Evolutionary conservation across 2,113 vertebrate species (phyloP).

Genomic region (Tragelaphus buxtoni): DNA sequence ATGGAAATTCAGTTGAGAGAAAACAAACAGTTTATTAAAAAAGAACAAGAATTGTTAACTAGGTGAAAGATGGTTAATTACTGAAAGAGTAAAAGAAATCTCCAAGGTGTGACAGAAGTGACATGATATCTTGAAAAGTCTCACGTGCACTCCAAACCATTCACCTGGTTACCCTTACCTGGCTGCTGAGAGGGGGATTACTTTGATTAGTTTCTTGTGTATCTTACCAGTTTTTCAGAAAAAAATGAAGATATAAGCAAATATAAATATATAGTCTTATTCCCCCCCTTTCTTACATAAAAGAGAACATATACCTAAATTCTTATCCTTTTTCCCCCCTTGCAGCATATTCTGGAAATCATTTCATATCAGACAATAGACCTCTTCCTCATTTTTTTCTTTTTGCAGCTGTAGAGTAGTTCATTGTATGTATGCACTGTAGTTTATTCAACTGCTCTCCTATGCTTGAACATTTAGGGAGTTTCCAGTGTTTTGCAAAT

Average conservation of each 20-base stretch:
- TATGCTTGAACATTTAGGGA: not conserved
- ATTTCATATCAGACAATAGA: conserved; percentile 6
- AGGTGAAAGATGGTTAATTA: not conserved
- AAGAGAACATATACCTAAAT: not conserved
- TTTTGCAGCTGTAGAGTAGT: not conserved
- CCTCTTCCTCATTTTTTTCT: not conserved
- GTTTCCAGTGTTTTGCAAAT: not conserved
- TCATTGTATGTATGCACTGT: not conserved
- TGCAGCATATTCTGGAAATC: not conserved
- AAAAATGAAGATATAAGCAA: not conserved
- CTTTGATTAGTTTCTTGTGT: not conserved
- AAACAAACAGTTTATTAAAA: not conserved
- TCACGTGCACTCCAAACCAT: not conserved
- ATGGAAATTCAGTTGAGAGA: not conserved
- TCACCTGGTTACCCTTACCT: not conserved
- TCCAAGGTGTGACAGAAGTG: not conserved
- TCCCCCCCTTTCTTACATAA: not conserved
- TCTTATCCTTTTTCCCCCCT: not conserved
- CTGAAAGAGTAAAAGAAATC: not conserved
- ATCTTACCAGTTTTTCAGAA: not conserved
- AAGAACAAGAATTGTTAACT: not conserved
- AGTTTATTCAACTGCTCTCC: not conserved
- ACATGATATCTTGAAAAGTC: not conserved
- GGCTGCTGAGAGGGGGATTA: not conserved
- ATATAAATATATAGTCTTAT: not conserved